Evolutionary conservation across 2,113 vertebrate species (phyloP).

Genomic region (Chloropsis hardwickii): DNA sequence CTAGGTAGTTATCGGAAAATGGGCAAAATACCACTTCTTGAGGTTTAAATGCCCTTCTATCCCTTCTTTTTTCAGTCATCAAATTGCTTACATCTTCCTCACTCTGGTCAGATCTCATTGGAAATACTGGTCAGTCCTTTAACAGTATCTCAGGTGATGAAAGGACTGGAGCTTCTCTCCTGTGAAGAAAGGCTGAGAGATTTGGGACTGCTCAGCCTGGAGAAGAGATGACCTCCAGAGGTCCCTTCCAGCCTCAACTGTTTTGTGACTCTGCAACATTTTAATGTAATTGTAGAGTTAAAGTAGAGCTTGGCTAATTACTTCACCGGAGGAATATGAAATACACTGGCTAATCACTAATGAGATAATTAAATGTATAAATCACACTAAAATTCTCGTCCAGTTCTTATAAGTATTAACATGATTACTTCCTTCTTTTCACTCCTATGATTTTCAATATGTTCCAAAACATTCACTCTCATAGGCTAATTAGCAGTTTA

Average conservation of each 20-base stretch:
- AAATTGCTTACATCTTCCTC: background rate
- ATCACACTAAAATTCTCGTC: background rate
- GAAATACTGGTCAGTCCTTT: background rate
- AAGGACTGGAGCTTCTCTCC: background rate
- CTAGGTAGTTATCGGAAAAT: accelerated
- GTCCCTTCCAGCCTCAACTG: background rate
- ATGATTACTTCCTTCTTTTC: conserved; percentile 9
- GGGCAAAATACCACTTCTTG: background rate
- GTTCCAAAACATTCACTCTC: conserved; percentile 19
- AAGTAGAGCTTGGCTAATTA: conserved; percentile 1
- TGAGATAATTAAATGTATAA: conserved; percentile 23
- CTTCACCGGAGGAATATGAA: background rate
- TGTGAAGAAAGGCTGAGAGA: background rate
- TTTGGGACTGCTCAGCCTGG: background rate
- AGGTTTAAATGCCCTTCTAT: background rate
- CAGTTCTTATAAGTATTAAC: background rate
- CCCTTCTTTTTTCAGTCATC: background rate
- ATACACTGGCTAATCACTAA: background rate
- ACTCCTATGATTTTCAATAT: background rate
- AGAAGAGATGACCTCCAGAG: background rate
- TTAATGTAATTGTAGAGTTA: background rate
- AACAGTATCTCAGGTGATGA: background rate
- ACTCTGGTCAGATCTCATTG: background rate
- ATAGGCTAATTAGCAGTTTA: background rate
- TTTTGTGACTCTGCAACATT: background rate